phyloP scores from a whole-genome alignment of 2,888 invertebrate species.

The Taphrorychus bicolor region DNA sequence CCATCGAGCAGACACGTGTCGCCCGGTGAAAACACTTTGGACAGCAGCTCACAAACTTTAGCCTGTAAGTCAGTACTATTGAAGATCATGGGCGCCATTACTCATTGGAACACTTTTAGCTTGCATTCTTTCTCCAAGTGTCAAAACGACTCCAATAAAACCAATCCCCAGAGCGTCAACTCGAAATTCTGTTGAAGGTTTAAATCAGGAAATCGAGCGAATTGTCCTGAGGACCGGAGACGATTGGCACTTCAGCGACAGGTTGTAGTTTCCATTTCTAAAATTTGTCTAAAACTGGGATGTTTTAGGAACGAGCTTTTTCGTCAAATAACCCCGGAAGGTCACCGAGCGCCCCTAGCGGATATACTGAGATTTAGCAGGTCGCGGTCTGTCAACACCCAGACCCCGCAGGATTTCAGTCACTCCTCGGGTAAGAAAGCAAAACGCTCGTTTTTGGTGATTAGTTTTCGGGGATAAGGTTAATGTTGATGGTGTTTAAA shows the following conservation, averaged over 20 bases:
- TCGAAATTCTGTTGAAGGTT: conserved; percentile 83
- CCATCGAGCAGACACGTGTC: conserved; percentile 55
- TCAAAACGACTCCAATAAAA: conserved; percentile 66
- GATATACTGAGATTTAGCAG: conserved; percentile 65
- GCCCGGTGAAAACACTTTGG: conserved; percentile 62
- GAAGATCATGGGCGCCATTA: background rate
- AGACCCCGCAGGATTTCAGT: conserved; percentile 72
- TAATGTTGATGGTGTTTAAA: conserved; percentile 48
- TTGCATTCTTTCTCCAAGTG: conserved; percentile 51
- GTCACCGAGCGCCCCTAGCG: conserved; percentile 83
- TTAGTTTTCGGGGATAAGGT: background rate
- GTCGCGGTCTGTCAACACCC: conserved; percentile 79
- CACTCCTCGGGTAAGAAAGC: conserved; percentile 77
- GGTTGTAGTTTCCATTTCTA: conserved; percentile 15
- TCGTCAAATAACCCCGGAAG: conserved; percentile 79
- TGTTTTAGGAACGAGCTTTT: conserved; percentile 45
- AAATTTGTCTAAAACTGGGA: conserved; percentile 36
- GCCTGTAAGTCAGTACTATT: conserved; percentile 44
- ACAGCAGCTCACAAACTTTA: conserved; percentile 63
- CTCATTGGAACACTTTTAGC: conserved; percentile 43
- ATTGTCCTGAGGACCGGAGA: conserved; percentile 67
- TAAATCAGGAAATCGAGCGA: conserved; percentile 86
- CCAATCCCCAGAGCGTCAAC: conserved; percentile 71
- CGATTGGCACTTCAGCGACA: conserved; percentile 27
- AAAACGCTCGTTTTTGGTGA: too few relatives aligned